phyloP scores from a whole-genome alignment of 2,113 vertebrate genomes.

The Opisthocomus hoazin region DNA sequence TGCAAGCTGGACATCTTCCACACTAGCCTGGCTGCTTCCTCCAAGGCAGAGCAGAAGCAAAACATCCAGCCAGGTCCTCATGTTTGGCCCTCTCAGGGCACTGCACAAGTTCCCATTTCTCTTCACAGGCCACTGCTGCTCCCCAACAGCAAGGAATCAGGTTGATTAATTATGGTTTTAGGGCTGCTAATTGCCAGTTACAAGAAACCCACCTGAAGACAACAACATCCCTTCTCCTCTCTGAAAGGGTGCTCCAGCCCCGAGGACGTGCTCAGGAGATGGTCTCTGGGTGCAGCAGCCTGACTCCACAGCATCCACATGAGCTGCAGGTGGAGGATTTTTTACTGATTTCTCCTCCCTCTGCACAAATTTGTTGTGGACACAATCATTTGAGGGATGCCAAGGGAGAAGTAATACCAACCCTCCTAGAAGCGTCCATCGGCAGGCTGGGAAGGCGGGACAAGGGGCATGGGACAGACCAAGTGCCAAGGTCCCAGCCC shows the following conservation, averaged over 20 bases:
- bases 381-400: not conserved
- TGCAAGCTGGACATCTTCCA: not conserved
- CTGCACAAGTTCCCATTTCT: not conserved
- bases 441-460: accelerated
- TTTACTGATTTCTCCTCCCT: not conserved
- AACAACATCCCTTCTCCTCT: not conserved
- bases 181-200: not conserved
- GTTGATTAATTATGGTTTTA: not conserved
- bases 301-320: accelerated
- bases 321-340: not conserved
- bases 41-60: not conserved
- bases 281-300: not conserved
- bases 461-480: not conserved
- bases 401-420: not conserved
- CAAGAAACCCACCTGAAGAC: not conserved
- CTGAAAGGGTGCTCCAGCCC: not conserved
- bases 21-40: not conserved
- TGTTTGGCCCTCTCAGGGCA: too few species aligned
- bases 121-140: not conserved
- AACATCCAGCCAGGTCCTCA: not conserved
- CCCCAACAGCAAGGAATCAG: not conserved
- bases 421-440: not conserved
- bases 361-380: not conserved
- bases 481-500: not conserved
- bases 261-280: accelerated